These are phyloP conservation scores for Sinocyclocheilus anshuiensis DNA, from an alignment of 2,113 vertebrate genomes.

Conservation along the genomic window DNA sequence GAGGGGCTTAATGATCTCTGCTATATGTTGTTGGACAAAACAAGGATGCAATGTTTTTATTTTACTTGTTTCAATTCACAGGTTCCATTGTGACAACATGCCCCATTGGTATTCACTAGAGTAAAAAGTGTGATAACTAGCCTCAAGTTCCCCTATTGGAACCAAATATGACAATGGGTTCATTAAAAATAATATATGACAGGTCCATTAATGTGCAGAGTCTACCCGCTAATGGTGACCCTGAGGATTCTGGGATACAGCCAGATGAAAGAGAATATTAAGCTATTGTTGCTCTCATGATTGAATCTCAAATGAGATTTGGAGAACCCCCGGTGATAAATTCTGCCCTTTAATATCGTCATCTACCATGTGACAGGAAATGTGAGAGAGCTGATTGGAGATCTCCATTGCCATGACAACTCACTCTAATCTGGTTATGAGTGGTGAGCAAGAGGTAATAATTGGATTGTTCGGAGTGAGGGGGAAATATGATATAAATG, in stretches of 20 bases:
- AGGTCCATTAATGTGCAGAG: not conserved
- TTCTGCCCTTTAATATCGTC: constrained; percentile 30
- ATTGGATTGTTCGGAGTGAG: constrained; percentile 25
- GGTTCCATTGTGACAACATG: constrained; percentile 1
- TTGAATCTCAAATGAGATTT: constrained; percentile 39
- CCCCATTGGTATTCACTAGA: not conserved
- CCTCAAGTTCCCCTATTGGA: not conserved
- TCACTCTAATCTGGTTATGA: constrained; percentile 39
- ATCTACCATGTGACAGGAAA: constrained; percentile 31
- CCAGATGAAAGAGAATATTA: constrained; percentile 31
- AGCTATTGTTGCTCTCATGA: constrained; percentile 31
- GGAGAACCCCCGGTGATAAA: constrained; percentile 21
- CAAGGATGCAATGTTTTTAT: not conserved
- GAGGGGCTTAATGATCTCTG: not conserved
- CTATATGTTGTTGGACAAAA: not conserved
- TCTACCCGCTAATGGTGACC: constrained; percentile 16
- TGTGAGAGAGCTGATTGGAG: constrained; percentile 30
- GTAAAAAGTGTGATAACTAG: not conserved
- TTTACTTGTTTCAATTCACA: not conserved
- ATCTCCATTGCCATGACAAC: constrained; percentile 32
- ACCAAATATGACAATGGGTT: not conserved
- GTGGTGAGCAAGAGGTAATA: constrained; percentile 31
- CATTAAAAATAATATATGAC: constrained; percentile 11
- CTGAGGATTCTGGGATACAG: constrained; percentile 17
- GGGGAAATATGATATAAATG: constrained; percentile 46